These are phyloP conservation scores for Sebastolobus alascanus DNA, from an alignment of 2,797 vertebrate genomes.

Conservation along the genomic window DNA sequence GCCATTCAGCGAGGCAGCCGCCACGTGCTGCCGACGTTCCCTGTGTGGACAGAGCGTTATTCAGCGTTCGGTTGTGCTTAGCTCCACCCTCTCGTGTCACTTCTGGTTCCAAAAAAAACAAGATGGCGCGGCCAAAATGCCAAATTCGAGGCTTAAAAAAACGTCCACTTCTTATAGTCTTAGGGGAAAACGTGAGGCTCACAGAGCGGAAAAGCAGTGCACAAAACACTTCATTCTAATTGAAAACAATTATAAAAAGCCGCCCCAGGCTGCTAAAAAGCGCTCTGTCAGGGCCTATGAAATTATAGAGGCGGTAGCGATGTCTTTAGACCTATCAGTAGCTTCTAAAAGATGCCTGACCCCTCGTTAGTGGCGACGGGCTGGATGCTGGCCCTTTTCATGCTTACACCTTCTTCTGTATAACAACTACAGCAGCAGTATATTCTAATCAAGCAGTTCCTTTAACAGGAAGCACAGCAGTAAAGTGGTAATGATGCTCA, in stretches of 20 bases:
- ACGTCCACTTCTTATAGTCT: no score
- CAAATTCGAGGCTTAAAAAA: no score
- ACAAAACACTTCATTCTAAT: neutral
- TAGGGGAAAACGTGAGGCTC: no score
- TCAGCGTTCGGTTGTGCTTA: no score
- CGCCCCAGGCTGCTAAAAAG: neutral
- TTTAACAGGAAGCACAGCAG: constrained; percentile 11
- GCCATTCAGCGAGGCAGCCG: neutral
- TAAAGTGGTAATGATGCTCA: constrained; percentile 10
- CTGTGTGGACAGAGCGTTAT: no score
- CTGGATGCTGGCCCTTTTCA: neutral
- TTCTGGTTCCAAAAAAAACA: no score
- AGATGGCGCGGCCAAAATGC: no score
- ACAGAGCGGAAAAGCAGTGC: no score
- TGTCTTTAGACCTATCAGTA: neutral
- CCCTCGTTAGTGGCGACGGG: neutral
- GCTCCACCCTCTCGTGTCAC: no score
- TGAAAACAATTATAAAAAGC: neutral
- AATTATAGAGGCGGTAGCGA: fast-evolving
- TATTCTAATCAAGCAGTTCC: constrained; percentile 5
- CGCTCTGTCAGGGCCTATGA: neutral
- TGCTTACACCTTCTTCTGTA: neutral
- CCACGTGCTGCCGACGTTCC: no score
- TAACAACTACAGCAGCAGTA: neutral
- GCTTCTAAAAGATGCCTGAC: neutral